These are phyloP conservation scores for Acleris emargana DNA, from an alignment of 2,888 invertebrate genomes.

Conservation along the genomic window DNA sequence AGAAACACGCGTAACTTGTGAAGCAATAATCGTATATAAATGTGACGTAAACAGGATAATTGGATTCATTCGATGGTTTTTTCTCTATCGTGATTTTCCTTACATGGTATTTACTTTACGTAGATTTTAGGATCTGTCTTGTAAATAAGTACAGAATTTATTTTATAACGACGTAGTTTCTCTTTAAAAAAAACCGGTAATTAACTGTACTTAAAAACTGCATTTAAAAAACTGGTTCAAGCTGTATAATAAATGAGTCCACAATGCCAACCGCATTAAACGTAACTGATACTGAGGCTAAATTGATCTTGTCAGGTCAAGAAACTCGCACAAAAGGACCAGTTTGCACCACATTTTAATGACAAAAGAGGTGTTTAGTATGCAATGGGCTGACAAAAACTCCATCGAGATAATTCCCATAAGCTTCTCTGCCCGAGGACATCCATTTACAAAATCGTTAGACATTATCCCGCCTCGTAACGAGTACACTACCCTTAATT, in stretches of 20 bases:
- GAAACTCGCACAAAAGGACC: constrained; percentile 22
- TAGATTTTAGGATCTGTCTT: background rate
- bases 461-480: constrained; percentile 66
- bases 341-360: constrained; percentile 25
- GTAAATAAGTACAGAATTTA: background rate
- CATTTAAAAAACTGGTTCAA: constrained; percentile 24
- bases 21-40: constrained; percentile 16
- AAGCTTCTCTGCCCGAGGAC: constrained; percentile 46
- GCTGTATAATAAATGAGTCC: constrained; percentile 25
- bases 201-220: background rate
- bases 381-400: constrained; percentile 37
- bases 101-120: background rate
- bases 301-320: constrained; percentile 26
- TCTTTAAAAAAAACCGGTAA: no score
- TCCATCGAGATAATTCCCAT: constrained; percentile 42
- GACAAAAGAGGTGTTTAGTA: constrained; percentile 25
- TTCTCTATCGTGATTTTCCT: constrained; percentile 11
- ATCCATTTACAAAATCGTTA: constrained; percentile 68
- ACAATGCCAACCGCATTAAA: constrained; percentile 29
- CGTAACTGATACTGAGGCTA: constrained; percentile 21
- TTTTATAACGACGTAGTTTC: no score
- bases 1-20: background rate
- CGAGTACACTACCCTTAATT: constrained; percentile 66
- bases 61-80: constrained; percentile 21
- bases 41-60: constrained; percentile 24